Percentiles rank a stretch among this genome's conserved stretches.
Conservation (phyloP, 1,140 invertebrate species). For the Chymomyza costata region DNA sequence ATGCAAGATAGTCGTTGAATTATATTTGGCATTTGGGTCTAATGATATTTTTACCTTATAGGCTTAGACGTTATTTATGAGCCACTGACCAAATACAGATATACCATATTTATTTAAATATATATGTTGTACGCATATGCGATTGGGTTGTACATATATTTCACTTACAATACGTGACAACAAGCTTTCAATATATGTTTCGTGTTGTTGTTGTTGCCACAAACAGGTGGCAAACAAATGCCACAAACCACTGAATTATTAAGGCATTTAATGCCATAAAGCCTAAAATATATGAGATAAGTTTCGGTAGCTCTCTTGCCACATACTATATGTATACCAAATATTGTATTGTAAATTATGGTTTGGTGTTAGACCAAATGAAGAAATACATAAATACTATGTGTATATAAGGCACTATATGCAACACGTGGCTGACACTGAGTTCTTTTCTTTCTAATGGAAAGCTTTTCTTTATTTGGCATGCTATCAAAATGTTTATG, state of each 20-base stretch:
- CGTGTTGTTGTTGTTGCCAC: too few relatives aligned
- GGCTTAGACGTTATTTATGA: too few relatives aligned
- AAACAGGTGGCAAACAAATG: constrained; percentile 20
- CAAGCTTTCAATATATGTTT: too few relatives aligned
- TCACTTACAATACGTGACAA: constrained; percentile 52
- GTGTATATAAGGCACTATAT: too few relatives aligned
- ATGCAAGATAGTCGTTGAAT: too few relatives aligned
- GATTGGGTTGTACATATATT: too few relatives aligned
- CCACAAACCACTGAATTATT: constrained; percentile 47
- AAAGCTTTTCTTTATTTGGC: constrained; percentile 31
- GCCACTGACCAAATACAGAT: too few relatives aligned
- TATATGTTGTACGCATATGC: too few relatives aligned
- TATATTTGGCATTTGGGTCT: too few relatives aligned
- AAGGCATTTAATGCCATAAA: constrained; percentile 60
- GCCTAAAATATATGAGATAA: constrained; percentile 49
- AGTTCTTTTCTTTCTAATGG: too few relatives aligned
- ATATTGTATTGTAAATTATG: constrained; percentile 12
- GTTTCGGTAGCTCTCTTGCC: constrained; percentile 49
- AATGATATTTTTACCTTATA: too few relatives aligned
- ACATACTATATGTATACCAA: neutral
- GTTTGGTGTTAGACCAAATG: constrained; percentile 30
- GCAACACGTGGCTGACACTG: constrained; percentile 52
- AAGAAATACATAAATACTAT: constrained; percentile 55
- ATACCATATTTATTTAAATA: too few relatives aligned
- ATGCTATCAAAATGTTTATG: constrained; percentile 11